Percentiles rank a stretch among this genome's conserved stretches.
These are phyloP conservation scores for Peucedramus taeniatus DNA, from an alignment of 2,113 vertebrate species.

Conservation along the genomic window DNA sequence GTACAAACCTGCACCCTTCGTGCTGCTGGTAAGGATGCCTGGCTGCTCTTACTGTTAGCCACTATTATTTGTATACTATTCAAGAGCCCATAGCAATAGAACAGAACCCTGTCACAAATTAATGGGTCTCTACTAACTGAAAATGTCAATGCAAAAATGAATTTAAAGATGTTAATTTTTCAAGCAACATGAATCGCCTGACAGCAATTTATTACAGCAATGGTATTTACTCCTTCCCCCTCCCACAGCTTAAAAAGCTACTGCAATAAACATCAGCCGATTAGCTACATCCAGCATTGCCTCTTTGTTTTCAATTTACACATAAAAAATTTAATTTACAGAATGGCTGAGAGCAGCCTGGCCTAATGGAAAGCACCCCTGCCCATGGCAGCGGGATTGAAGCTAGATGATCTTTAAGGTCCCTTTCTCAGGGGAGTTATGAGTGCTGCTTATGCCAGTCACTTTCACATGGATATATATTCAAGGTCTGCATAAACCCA, in stretches of 20 bases:
- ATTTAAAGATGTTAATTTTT: constrained; percentile 39
- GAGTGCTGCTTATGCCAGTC: not conserved
- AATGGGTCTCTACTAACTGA: not conserved
- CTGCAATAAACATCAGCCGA: not conserved
- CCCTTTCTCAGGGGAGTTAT: not conserved
- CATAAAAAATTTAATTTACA: not conserved
- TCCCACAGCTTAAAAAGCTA: not conserved
- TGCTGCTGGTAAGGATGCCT: not conserved
- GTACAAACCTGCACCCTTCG: not conserved
- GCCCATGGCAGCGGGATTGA: not conserved
- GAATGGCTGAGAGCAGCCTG: not conserved
- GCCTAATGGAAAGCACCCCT: not conserved
- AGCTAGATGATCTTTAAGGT: not conserved
- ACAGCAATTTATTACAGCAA: constrained; percentile 27
- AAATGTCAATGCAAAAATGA: constrained; percentile 26
- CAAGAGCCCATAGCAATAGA: not conserved
- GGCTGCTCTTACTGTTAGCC: not conserved
- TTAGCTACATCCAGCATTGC: not conserved
- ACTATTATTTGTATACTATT: not conserved
- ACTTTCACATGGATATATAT: not conserved
- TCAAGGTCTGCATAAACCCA: not conserved
- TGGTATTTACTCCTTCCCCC: not conserved
- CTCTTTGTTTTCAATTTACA: not conserved
- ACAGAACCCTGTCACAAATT: not conserved
- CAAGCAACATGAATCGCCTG: not conserved